Evolutionary conservation across 2,888 invertebrate species (phyloP), one percentile per base, ranked within the genome.

Genomic region (Eupithecia subumbrata): DNA sequence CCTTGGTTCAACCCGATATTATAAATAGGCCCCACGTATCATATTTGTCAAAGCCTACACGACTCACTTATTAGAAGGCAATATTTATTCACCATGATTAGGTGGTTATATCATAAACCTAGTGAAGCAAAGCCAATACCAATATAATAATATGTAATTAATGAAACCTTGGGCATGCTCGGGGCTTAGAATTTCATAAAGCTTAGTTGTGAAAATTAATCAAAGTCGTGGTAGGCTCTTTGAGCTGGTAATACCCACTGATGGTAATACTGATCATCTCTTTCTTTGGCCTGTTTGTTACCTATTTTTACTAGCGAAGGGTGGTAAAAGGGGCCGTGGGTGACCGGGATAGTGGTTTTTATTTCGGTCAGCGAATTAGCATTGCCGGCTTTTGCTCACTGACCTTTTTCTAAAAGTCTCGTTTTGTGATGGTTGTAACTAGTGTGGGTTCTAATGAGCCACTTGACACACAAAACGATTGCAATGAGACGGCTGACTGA

Each of bases 31-130:
- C 43, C 40, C 18, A 37, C 40, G n/a, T 67, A 18, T 37, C 34
- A 72, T 48, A 37, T 67, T 67, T 67, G 66, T 67, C 66, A 67
- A 60, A 75, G 72, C 43, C 52, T 40, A 25, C 30, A 68, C 63
- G 74, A 76, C 79, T 71, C 69, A 74, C 74, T 72, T 74, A 74
- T 72, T 74, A 74, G 40, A 67, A 77, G 75, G 68, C 69, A 72
- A 78, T 79, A 69, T 77, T 76, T 78, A 78, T 76, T 68, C 73
- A 66, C 52, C 75, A 67, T 76, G 69, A 76, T 77, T 78, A 72
- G 4, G 22, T 11, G n/a, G n/a, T 3, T 74, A 72, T 3, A 22
- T 76, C 75, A 73, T 74, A 70, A 76, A 76, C 76, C 78, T 73
- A 77, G 72, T 68, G 37, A 52, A 48, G 69, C 30, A 45, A 73